Conservation (phyloP, 2,888 invertebrate species). For the Xylophagus ater region DNA sequence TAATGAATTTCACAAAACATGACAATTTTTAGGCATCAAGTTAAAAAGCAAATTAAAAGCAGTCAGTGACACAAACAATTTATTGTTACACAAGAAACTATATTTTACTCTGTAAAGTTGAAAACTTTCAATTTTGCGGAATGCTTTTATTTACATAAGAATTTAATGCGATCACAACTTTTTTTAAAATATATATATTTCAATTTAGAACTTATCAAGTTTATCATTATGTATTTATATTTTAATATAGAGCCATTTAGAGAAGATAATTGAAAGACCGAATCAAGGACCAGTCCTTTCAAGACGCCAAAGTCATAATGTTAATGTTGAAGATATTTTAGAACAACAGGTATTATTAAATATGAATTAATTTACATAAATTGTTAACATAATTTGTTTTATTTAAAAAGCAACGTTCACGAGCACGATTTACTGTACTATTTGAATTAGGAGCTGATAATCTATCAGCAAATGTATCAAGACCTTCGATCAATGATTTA, state of each 20-base stretch:
- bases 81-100: too few species aligned
- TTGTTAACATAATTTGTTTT: conserved; percentile 6
- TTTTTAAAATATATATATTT: too few species aligned
- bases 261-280: conserved; percentile 77
- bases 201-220: too few species aligned
- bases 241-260: conserved; percentile 63
- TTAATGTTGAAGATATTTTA: conserved; percentile 55
- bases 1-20: too few species aligned
- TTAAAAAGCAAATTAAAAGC: too few species aligned
- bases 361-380: conserved; percentile 1
- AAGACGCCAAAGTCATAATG: conserved; percentile 48
- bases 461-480: conserved; percentile 50
- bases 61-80: too few species aligned
- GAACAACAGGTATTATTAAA: conserved; percentile 41
- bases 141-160: too few species aligned
- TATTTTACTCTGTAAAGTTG: too few species aligned
- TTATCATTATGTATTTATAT: too few species aligned
- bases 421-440: conserved; percentile 67
- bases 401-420: conserved; percentile 30
- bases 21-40: too few species aligned
- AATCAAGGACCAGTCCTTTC: conserved; percentile 41
- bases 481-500: conserved; percentile 51
- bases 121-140: too few species aligned
- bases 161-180: too few species aligned
- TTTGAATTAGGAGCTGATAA: conserved; percentile 69